Evolutionary conservation across 2,113 vertebrate species (phyloP).

Genomic region (Calidris pugnax): DNA sequence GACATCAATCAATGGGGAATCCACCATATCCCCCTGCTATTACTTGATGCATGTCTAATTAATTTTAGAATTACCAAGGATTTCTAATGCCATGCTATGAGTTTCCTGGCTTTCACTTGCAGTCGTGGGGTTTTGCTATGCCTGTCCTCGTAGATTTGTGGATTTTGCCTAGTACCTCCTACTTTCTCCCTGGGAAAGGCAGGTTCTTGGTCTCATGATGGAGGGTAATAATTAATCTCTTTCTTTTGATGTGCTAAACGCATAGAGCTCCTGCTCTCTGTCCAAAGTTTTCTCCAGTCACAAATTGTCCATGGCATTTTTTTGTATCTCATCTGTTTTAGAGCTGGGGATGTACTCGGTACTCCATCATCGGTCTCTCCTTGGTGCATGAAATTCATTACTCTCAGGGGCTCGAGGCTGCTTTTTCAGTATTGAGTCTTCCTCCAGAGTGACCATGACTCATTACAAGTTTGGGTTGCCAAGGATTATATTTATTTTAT

Average conservation of each 20-base stretch:
- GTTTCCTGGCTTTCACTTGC: background rate
- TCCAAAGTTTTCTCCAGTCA: background rate
- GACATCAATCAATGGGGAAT: slow-evolving; percentile 24
- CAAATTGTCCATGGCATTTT: background rate
- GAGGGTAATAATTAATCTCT: background rate
- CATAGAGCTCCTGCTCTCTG: background rate
- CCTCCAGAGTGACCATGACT: fast-evolving
- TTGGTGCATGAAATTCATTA: background rate
- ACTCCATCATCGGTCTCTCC: background rate
- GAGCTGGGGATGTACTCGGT: fast-evolving
- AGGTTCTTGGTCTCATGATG: background rate
- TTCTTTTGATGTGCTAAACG: background rate
- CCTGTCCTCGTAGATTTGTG: background rate
- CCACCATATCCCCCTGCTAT: background rate
- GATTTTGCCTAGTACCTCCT: fast-evolving
- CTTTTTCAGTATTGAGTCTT: background rate
- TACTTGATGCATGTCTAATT: slow-evolving; percentile 20
- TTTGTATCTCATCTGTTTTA: background rate
- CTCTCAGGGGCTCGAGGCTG: background rate
- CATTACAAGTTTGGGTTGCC: background rate
- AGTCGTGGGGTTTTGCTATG: background rate
- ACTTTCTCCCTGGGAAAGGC: background rate
- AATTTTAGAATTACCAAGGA: background rate
- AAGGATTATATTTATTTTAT: background rate
- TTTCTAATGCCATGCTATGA: background rate